phyloP scores from a whole-genome alignment of 2,113 vertebrate species.

The Herpetotheres cachinnans region DNA sequence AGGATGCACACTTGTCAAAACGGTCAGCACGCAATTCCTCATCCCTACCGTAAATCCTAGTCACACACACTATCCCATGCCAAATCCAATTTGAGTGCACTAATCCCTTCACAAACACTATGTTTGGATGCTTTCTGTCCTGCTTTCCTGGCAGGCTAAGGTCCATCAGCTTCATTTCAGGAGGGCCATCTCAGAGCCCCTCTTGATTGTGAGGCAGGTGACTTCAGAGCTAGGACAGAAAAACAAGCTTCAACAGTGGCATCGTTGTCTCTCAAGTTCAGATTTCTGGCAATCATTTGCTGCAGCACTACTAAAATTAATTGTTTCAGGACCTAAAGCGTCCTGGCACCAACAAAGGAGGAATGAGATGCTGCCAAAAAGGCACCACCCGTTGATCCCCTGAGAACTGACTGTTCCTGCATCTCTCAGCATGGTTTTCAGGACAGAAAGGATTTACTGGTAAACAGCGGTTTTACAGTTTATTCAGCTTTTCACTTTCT shows the following conservation, averaged over 20 bases:
- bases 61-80: background rate
- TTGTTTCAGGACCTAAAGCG: conserved; percentile 7
- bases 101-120: background rate
- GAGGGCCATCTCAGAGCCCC: background rate
- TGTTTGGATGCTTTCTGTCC: background rate
- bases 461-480: background rate
- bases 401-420: background rate
- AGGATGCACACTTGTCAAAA: background rate
- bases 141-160: background rate
- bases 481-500: conserved; percentile 25
- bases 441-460: background rate
- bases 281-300: background rate
- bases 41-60: background rate
- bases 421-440: background rate
- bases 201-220: background rate
- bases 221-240: background rate
- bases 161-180: background rate
- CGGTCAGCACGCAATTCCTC: background rate
- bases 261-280: background rate
- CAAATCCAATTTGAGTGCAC: background rate
- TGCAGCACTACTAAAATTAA: conserved; percentile 25
- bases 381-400: background rate
- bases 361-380: background rate
- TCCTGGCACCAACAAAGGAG: background rate
- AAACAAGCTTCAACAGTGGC: background rate